Base-by-base conservation (phyloP, 2,113 vertebrate species). In the Peucedramus taeniatus region DNA sequence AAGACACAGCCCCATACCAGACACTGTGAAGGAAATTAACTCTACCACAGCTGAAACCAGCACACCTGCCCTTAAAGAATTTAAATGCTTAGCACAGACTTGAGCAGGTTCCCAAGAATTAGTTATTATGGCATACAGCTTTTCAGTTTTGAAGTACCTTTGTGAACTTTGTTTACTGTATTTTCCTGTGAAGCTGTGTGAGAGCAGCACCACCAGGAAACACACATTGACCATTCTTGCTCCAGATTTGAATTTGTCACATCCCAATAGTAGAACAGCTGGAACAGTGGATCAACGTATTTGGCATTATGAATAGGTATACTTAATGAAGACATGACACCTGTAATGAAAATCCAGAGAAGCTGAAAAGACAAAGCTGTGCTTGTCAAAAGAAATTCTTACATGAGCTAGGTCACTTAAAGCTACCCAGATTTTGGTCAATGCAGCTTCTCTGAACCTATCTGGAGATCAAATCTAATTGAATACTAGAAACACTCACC, bases 271-370 rank as follows among this genome's bases (percentile, higher is more conserved):
- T 5, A 59, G n/a, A 77, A 82, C 22, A 78, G 21, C 11, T 77
- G 4, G 0, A 77, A 49, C 8, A 69, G 24, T 8, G 12, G 44
- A 59, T 68, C 4, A 15, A 35, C 0, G 0, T 66, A 66, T 61
- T 75, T 65, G 45, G 6, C 1, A 3, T 56, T 75, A 26, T 33
- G 47, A 80, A 44, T 49, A 27, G 7, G 35, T 68, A 5, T 33
- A 4, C 4, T 87, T 53, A 33, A 77, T 49, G 57, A 71, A 66
- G 80, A 30, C 19, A 56, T 20, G 42, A n/a, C 14, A 40, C 18
- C 26, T 45, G 9, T 33, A 68, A 63, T 3, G 5, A 59, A 83
- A 77, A 63, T 11, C 6, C 21, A 26, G 20, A n/a, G 12, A 53
- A 57, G 15, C 23, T 53, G 33, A 74, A 83, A 33, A 61, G 20